Evolutionary conservation across 1,140 invertebrate genomes (phyloP), one percentile per base, ranked within the genome.

Genomic region (Lasioglossum albipes): DNA sequence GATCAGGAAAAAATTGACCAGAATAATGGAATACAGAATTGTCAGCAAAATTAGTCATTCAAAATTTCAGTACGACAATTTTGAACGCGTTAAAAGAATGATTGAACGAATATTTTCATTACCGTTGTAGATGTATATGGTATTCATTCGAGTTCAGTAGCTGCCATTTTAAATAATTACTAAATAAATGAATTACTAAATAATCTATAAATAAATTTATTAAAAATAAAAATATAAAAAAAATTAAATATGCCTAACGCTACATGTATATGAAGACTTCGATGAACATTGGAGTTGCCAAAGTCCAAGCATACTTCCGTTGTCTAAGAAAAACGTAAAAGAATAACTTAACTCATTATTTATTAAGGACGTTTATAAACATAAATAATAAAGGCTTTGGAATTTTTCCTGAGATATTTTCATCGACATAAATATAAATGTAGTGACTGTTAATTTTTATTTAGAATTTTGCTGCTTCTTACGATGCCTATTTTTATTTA

Each of bases 371-470:
- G 10, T 42, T 42, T 69, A 45, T 69, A 52, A 45, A 42, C 42
- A n/a, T 57, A 76, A 69, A 10, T 69, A 52, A 69, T n/a, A 45
- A 9, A 9, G 22, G 10, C 22, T 69, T 54, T 22, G 45, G n/a
- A 69, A 54, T 12, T n/a, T 76, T 27, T 59, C 22, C 57, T 42
- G 36, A 68, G n/a, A 13, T 76, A 59, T 57, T 54, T 54, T 54
- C 16, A 54, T 16, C 13, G 52, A 9, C 41, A 61, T n/a, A 27
- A 65, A 62, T 70, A 54, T 49, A 61, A 61, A 70, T 69, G 66
- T 31, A 49, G 2, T 22, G 5, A 22, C 45, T 54, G 31, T 18
- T 36, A 66, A 36, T 36, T 66, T 66, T 36, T 0, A 2, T 66
- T 36, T 36, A 4, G 5, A 36, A 36, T 36, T 36, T 36, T 3